phyloP scores from a whole-genome alignment of 2,113 vertebrate species.

The Taurulus bubalis region DNA sequence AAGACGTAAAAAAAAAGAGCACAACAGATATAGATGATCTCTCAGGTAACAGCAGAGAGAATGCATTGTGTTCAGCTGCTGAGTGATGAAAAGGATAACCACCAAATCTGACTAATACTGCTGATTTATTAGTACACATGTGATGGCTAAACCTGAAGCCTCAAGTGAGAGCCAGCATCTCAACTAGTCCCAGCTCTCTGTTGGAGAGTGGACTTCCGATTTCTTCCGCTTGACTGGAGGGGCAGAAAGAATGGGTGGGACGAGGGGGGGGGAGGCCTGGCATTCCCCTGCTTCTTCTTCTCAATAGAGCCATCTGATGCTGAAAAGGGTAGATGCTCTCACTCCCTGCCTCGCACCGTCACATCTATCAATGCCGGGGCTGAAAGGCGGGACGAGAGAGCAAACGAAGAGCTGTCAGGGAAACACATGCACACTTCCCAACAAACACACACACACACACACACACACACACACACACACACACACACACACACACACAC shows the following conservation, averaged over 20 bases:
- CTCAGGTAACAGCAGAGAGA: conserved; percentile 20
- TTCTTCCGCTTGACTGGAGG: conserved; percentile 60
- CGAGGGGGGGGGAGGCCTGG: not conserved
- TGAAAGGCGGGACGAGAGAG: conserved; percentile 59
- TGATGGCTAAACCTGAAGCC: conserved; percentile 22
- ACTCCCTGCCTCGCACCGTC: conserved; percentile 45
- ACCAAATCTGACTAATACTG: conserved; percentile 22
- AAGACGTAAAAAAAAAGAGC: conserved; percentile 29
- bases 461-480: conserved; percentile 23
- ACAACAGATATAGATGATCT: conserved; percentile 30
- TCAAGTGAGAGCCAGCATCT: conserved; percentile 26
- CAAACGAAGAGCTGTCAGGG: conserved; percentile 39
- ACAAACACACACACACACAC: conserved; percentile 31
- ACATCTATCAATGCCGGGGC: conserved; percentile 60
- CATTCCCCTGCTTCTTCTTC: conserved; percentile 45
- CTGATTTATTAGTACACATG: conserved; percentile 22
- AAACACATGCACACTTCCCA: conserved; percentile 8
- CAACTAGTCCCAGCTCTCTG: conserved; percentile 22
- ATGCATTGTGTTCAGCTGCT: conserved; percentile 27
- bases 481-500: conserved; percentile 16
- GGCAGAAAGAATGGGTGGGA: conserved; percentile 55
- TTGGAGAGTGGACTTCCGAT: conserved; percentile 59
- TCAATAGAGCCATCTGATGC: conserved; percentile 56
- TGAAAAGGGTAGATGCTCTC: conserved; percentile 63
- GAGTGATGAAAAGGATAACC: conserved; percentile 31